Conservation (phyloP, 2,113 vertebrate genomes). For the Parus major region DNA sequence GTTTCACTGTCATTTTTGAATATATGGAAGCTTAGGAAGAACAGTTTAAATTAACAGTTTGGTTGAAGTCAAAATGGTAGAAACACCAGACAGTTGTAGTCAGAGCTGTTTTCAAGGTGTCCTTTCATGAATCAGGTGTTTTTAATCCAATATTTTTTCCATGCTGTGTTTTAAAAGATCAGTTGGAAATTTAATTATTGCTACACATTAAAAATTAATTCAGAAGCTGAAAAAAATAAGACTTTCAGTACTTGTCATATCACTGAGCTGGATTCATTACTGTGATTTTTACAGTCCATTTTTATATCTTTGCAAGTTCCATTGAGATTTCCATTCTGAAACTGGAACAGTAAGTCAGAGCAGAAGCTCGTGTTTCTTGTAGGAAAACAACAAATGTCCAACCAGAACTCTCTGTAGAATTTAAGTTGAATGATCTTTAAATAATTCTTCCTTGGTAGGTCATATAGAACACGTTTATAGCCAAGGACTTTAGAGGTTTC, state of each 20-base stretch:
- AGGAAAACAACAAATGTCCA: conserved; percentile 37
- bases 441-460: conserved; percentile 12
- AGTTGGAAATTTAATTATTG: not conserved
- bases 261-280: conserved; percentile 4
- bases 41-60: not conserved
- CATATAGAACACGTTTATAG: conserved; percentile 6
- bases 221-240: not conserved
- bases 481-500: not conserved
- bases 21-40: not conserved
- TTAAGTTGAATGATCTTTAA: conserved; percentile 13
- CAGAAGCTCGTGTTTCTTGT: not conserved
- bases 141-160: not conserved
- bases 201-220: not conserved
- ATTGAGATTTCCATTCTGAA: conserved; percentile 21
- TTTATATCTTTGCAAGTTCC: not conserved
- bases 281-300: not conserved
- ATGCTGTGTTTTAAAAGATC: not conserved
- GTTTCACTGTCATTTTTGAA: not conserved
- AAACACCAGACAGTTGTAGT: not conserved
- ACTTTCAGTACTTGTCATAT: not conserved
- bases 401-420: not conserved
- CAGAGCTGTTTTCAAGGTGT: not conserved
- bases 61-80: not conserved
- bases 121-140: not conserved
- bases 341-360: not conserved